A percentile compares a stretch with the other conserved stretches of the same genome.
Evolutionary conservation across 2,888 invertebrate species (phyloP).

Genomic region (Onchidella celtica): DNA sequence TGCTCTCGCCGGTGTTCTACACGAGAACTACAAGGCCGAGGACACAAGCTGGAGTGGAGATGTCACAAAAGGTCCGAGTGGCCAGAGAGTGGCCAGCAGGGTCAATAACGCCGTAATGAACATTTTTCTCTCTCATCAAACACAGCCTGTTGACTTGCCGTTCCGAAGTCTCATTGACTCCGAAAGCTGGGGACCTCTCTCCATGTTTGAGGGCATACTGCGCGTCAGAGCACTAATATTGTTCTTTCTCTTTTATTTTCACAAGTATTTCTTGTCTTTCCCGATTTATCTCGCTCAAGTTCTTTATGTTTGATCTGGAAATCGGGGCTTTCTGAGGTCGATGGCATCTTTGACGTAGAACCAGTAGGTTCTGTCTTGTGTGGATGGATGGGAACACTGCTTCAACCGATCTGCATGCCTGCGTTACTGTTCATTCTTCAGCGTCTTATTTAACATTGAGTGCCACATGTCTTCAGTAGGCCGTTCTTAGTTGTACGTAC

Average conservation of each 20-base stretch:
- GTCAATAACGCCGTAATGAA: conserved; percentile 41
- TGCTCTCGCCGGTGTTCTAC: background rate
- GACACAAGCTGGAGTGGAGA: background rate
- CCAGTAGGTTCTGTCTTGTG: no score
- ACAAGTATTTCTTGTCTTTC: background rate
- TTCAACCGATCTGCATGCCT: no score
- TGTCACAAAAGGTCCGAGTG: background rate
- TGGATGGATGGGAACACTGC: no score
- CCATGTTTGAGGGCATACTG: conserved; percentile 20
- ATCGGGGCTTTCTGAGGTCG: no score
- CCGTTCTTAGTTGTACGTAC: no score
- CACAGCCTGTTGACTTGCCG: conserved; percentile 30
- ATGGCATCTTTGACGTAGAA: no score
- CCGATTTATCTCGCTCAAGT: background rate
- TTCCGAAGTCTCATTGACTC: background rate
- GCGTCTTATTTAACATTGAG: no score
- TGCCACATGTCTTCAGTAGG: no score
- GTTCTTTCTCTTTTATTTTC: conserved; percentile 7
- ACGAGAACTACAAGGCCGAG: background rate
- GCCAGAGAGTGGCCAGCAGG: conserved; percentile 26
- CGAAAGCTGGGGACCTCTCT: background rate
- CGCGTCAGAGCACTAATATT: conserved; percentile 19
- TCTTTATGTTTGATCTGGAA: background rate
- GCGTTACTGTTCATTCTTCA: no score
- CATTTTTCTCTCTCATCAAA: conserved; percentile 35